Conservation (phyloP, 2,888 invertebrate genomes). For the Stenchaetothrips biformis region DNA sequence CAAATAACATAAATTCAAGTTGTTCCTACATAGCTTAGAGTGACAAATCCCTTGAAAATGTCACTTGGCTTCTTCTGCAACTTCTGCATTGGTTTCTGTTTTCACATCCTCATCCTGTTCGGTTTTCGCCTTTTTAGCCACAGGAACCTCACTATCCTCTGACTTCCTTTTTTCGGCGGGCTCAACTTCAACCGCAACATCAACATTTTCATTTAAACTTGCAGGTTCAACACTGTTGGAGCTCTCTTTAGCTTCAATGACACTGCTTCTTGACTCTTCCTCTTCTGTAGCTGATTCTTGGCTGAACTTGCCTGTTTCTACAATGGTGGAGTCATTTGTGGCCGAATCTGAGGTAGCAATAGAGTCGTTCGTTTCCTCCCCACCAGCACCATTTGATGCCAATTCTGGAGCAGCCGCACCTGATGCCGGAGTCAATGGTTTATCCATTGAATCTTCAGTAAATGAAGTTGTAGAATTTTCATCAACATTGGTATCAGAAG, state of each 20-base stretch:
- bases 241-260: constrained; percentile 1
- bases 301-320: background rate
- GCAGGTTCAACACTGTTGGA: background rate
- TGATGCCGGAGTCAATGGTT: constrained; percentile 55
- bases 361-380: constrained; percentile 40
- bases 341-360: constrained; percentile 40
- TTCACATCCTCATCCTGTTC: background rate
- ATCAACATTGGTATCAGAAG: constrained; percentile 55
- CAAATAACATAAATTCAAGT: constrained; percentile 22
- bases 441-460: constrained; percentile 69
- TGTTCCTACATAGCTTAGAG: constrained; percentile 16
- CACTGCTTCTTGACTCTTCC: constrained; percentile 17
- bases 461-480: constrained; percentile 69
- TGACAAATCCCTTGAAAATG: background rate
- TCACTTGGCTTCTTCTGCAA: constrained; percentile 8
- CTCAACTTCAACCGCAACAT: background rate
- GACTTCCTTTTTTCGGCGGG: constrained; percentile 1
- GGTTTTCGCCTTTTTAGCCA: constrained; percentile 5
- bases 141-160: constrained; percentile 11
- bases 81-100: constrained; percentile 11
- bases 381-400: constrained; percentile 35
- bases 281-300: background rate
- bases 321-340: constrained; percentile 35
- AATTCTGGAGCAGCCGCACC: constrained; percentile 40
- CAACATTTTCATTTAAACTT: background rate